Percentiles rank a stretch among this genome's conserved stretches.
Conservation (phyloP, 2,888 invertebrate genomes). For the Chrysolina americana region DNA sequence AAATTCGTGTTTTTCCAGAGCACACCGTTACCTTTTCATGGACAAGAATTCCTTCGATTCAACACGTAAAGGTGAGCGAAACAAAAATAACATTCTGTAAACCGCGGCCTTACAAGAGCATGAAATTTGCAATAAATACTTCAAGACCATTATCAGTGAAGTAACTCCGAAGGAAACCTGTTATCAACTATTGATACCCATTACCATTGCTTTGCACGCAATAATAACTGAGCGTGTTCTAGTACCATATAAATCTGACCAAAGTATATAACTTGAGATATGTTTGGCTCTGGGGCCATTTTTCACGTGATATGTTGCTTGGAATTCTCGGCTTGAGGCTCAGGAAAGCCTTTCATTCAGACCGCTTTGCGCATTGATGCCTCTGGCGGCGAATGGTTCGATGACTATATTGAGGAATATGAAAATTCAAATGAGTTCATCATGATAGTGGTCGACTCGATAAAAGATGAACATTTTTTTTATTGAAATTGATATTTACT, state of each 20-base stretch:
- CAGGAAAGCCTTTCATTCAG: background rate
- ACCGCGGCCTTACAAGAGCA: slow-evolving; percentile 23
- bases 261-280: slow-evolving; percentile 31
- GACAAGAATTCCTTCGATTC: slow-evolving; percentile 10
- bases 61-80: slow-evolving; percentile 9
- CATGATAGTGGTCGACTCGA: background rate
- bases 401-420: background rate
- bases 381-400: background rate
- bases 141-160: slow-evolving; percentile 29
- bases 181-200: slow-evolving; percentile 29
- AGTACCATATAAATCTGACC: slow-evolving; percentile 35
- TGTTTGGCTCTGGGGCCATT: slow-evolving; percentile 5
- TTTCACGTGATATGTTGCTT: slow-evolving; percentile 16
- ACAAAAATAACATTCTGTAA: slow-evolving; percentile 21
- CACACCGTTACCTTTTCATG: background rate
- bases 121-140: slow-evolving; percentile 18
- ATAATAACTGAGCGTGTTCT: slow-evolving; percentile 22
- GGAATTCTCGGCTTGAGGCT: slow-evolving; percentile 23
- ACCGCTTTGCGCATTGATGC: background rate
- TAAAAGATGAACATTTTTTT: background rate
- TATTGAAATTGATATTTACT: background rate
- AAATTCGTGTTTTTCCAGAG: background rate
- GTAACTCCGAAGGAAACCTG: slow-evolving; percentile 29
- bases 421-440: background rate
- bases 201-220: slow-evolving; percentile 13